Evolutionary conservation across 2,888 invertebrate species (phyloP).

Genomic region (Stenichneumon culpator): DNA sequence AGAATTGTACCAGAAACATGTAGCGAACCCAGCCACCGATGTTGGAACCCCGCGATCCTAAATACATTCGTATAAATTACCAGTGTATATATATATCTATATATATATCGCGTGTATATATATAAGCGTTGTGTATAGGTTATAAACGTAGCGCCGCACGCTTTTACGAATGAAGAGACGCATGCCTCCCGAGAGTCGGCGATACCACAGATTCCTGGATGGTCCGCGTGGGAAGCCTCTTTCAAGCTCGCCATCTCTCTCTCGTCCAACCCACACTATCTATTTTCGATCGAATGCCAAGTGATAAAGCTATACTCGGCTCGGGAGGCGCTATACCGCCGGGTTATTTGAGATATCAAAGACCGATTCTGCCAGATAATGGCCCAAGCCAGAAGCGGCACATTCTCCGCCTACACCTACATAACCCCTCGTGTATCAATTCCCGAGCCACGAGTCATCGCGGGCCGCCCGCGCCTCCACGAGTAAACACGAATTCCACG

Average conservation of each 20-base stretch:
- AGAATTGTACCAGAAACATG: neutral
- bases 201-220: slow-evolving; percentile 16
- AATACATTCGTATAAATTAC: slow-evolving; percentile 14
- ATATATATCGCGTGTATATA: neutral
- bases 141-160: slow-evolving; percentile 7
- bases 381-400: slow-evolving; percentile 31
- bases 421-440: slow-evolving; percentile 59
- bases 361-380: slow-evolving; percentile 59
- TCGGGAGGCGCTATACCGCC: slow-evolving; percentile 58
- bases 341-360: slow-evolving; percentile 69
- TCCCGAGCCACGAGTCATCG: slow-evolving; percentile 67
- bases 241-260: slow-evolving; percentile 29
- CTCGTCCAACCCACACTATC: slow-evolving; percentile 56
- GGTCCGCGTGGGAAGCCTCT: slow-evolving; percentile 45
- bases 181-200: neutral
- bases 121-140: neutral
- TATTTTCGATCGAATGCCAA: slow-evolving; percentile 71
- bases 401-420: slow-evolving; percentile 41
- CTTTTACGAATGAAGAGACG: neutral
- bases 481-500: slow-evolving; percentile 67
- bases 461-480: slow-evolving; percentile 49
- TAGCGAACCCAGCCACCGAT: slow-evolving; percentile 10
- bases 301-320: slow-evolving; percentile 69
- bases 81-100: neutral
- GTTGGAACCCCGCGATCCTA: slow-evolving; percentile 1